Evolutionary conservation across 1,140 invertebrate genomes (phyloP).

Genomic region (Hyposmocoma kahamanoa): DNA sequence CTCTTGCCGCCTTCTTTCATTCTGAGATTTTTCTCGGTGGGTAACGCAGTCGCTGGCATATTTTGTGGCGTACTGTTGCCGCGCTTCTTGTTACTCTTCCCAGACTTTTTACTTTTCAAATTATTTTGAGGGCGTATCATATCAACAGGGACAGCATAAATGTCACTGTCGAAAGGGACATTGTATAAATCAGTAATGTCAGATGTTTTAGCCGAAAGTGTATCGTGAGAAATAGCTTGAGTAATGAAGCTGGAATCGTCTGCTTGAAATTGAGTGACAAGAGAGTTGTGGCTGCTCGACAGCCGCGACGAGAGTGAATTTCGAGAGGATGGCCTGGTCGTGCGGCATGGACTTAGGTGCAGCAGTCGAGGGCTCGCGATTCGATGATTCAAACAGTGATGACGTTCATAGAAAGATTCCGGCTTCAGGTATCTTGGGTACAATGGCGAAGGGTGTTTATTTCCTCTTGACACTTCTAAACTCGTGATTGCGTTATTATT

Average conservation of each 20-base stretch:
- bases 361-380: conserved; percentile 78
- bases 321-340: conserved; percentile 78
- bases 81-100: conserved; percentile 76
- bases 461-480: no score
- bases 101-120: conserved; percentile 65
- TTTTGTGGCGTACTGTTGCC: conserved; percentile 74
- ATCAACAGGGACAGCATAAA: conserved; percentile 89
- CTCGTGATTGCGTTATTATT: no score
- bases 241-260: conserved; percentile 91
- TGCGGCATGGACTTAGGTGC: conserved; percentile 77
- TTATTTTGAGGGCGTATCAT: conserved; percentile 77
- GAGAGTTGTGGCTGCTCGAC: conserved; percentile 87
- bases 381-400: conserved; percentile 65
- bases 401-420: conserved; percentile 49
- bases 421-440: conserved; percentile 56
- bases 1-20: conserved; percentile 47
- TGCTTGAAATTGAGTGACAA: conserved; percentile 82
- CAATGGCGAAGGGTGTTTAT: no score
- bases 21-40: conserved; percentile 62
- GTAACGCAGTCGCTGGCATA: conserved; percentile 33
- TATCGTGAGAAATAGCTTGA: conserved; percentile 88
- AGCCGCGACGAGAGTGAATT: conserved; percentile 83
- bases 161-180: conserved; percentile 89
- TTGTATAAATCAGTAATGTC: conserved; percentile 89
- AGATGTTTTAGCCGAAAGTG: conserved; percentile 77